Conservation (phyloP, 1,140 invertebrate genomes). For the Zaprionus capensis region DNA sequence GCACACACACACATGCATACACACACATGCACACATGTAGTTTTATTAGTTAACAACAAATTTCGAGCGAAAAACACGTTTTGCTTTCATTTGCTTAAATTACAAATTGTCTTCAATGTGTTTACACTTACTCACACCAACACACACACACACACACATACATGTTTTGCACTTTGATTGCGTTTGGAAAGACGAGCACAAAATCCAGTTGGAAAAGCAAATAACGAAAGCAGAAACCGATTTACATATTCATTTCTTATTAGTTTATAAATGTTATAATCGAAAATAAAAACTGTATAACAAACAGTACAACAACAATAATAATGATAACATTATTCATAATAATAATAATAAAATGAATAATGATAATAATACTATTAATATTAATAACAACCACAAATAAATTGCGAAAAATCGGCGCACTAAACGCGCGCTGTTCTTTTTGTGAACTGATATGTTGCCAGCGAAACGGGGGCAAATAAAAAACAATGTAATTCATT, state of each 20-base stretch:
- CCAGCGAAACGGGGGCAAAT: slow-evolving; percentile 8
- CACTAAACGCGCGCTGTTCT: slow-evolving; percentile 8
- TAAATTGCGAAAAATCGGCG: slow-evolving; percentile 11
- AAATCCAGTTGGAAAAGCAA: neutral
- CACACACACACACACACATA: slow-evolving; percentile 5
- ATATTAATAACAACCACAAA: slow-evolving; percentile 12
- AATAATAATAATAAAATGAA: neutral
- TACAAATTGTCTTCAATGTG: slow-evolving; percentile 17
- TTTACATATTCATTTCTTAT: slow-evolving; percentile 8
- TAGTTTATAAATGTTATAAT: slow-evolving; percentile 10
- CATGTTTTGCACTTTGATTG: neutral
- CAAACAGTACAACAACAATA: neutral
- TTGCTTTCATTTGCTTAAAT: slow-evolving; percentile 20
- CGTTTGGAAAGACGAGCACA: slow-evolving; percentile 17
- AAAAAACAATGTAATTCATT: slow-evolving; percentile 28
- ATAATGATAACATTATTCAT: neutral
- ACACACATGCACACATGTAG: slow-evolving; percentile 5
- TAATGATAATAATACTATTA: neutral
- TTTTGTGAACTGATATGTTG: slow-evolving; percentile 26
- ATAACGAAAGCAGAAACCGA: neutral
- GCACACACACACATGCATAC: neutral
- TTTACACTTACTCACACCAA: slow-evolving; percentile 12
- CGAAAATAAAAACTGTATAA: neutral
- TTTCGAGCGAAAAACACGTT: slow-evolving; percentile 18
- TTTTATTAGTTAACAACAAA: slow-evolving; percentile 40